Conservation (phyloP, 2,888 invertebrate species). For the Atethmia centrago region DNA sequence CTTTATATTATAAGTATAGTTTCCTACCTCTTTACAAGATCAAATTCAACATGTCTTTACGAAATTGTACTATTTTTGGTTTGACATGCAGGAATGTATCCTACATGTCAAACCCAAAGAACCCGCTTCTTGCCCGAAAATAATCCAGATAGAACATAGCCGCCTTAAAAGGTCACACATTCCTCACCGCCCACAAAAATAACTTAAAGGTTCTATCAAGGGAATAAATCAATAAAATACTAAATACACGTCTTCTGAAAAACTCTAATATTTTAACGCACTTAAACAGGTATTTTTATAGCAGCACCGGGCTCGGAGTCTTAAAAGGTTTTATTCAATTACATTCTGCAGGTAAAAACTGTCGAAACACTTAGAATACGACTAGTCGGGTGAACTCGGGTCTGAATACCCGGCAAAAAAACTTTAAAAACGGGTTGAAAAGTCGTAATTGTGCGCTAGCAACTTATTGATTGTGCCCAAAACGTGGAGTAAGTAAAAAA, state of each 20-base stretch:
- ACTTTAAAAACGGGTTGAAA: constrained; percentile 54
- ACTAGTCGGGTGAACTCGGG: background rate
- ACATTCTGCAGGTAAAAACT: constrained; percentile 41
- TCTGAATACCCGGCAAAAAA: constrained; percentile 32
- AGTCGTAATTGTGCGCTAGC: constrained; percentile 40
- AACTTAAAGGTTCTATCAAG: constrained; percentile 6
- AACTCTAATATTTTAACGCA: background rate
- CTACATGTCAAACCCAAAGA: background rate
- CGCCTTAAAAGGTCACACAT: constrained; percentile 20
- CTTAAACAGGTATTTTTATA: background rate
- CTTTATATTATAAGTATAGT: background rate
- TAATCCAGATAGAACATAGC: constrained; percentile 5
- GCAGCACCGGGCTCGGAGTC: background rate
- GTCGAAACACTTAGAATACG: constrained; percentile 23
- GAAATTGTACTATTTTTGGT: too few species aligned
- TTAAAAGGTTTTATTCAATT: constrained; percentile 45
- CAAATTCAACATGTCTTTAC: background rate
- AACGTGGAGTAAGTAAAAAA: constrained; percentile 56
- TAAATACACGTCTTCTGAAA: background rate
- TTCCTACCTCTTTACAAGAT: background rate
- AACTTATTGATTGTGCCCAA: constrained; percentile 54
- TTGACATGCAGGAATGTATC: too few species aligned
- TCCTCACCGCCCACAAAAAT: background rate
- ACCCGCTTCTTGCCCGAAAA: constrained; percentile 3
- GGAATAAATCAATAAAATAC: constrained; percentile 22